Evolutionary conservation across 2,113 vertebrate genomes (phyloP), one percentile per base, ranked within the genome.

Genomic region (Salvelinus sp.): DNA sequence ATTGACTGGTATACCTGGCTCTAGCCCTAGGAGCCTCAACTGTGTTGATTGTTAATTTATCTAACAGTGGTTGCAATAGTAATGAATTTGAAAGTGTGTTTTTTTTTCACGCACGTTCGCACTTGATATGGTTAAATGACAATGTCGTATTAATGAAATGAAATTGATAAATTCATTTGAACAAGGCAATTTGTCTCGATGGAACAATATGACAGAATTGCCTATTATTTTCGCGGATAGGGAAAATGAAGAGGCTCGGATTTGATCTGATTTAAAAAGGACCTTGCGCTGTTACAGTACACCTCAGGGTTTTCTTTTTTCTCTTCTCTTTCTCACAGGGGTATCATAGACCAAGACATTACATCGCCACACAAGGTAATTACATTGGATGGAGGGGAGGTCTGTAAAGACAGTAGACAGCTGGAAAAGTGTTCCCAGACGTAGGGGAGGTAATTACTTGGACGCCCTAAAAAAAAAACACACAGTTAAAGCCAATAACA

Each of bases 321-420:
- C 88, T 86, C 50, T 4, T 71, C 68, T 78, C 20, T 82, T 30
- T 64, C 68, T 67, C 54, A 33, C 70, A 96, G 95, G 95, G 95
- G 0, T 96, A 96, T 75, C 95, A 96, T 82, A 92, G 94, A 4
- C 95, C 95, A 82, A 94, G 94, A 27, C 95, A 96, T 79, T 96
- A 96, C 87, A 95, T 96, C 33, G 95, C 95, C 71, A 96, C 95
- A 62, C 95, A 96, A 95, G 95, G 95, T 94, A 93, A 94, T 90
- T 80, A 76, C 63, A 57, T 23, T 16, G 30, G 22, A 22, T 13
- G 20, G 14, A 12, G 38, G 7, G 68, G 25, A 28, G 12, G n/a
- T 14, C 38, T 69, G 68, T 10, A 38, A 64, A 50, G 2, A 58
- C 23, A 69, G 62, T 20, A 68, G 27, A 71, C 22, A 76, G 79